phyloP scores from a whole-genome alignment of 2,888 invertebrate genomes.

The Cephus pulcher region DNA sequence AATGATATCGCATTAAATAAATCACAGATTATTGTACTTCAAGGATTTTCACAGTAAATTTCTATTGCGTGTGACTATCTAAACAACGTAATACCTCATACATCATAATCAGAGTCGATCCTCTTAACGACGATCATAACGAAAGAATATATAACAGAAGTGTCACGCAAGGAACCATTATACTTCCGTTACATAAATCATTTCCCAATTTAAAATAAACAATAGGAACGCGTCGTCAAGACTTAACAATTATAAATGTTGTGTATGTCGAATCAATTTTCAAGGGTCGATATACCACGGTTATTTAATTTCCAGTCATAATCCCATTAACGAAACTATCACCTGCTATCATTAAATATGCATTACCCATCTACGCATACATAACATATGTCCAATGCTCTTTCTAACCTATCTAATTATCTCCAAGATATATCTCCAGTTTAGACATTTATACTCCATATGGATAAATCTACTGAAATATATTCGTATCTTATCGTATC shows the following conservation, averaged over 20 bases:
- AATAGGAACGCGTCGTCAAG: background rate
- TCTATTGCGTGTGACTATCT: no score
- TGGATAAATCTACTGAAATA: no score
- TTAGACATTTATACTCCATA: no score
- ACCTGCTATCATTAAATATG: background rate
- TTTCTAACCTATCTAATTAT: background rate
- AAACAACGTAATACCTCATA: no score
- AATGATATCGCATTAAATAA: background rate
- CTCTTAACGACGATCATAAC: background rate
- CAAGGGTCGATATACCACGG: background rate
- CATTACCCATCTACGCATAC: background rate
- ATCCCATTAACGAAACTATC: background rate
- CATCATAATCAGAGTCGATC: background rate
- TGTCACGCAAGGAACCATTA: background rate
- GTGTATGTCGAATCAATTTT: background rate
- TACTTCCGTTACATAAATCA: background rate
- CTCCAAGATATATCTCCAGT: no score
- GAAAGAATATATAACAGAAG: background rate
- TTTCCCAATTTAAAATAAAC: background rate
- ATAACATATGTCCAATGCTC: background rate
- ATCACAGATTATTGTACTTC: background rate
- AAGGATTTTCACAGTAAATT: no score
- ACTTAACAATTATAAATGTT: background rate
- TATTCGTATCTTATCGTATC: background rate
- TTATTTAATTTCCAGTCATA: background rate